These are phyloP conservation scores for Orientallactaga sibirica DNA, from an alignment of 2,797 vertebrate genomes.

Conservation along the genomic window DNA sequence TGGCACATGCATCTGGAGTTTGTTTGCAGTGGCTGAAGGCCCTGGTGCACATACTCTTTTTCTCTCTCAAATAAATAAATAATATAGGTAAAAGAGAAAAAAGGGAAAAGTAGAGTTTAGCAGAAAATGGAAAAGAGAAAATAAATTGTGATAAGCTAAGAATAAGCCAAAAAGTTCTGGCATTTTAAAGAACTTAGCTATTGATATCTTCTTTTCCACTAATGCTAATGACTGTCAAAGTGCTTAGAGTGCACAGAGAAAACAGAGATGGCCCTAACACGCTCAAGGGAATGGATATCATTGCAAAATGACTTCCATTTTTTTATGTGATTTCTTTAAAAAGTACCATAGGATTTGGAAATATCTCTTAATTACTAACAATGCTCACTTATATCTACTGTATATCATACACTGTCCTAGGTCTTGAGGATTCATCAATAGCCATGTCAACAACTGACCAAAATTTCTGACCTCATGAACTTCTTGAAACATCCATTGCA, in stretches of 20 bases:
- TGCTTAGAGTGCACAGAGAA: not conserved
- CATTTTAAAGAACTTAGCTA: not conserved
- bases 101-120: not conserved
- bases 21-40: no score
- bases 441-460: not conserved
- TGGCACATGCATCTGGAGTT: no score
- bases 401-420: not conserved
- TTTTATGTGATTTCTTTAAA: not conserved
- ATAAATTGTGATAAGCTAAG: not conserved
- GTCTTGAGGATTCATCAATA: not conserved
- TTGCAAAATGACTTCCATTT: not conserved
- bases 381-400: not conserved
- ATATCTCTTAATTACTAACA: not conserved
- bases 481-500: not conserved
- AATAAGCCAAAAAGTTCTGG: not conserved
- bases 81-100: no score
- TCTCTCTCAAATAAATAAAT: no score
- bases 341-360: not conserved
- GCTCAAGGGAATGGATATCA: not conserved
- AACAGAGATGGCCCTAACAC: not conserved
- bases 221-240: not conserved
- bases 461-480: not conserved
- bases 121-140: not conserved
- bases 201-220: not conserved
- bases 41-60: no score